Conservation (phyloP, 92 coral and sea anemone species). For the Porites divaricata region DNA sequence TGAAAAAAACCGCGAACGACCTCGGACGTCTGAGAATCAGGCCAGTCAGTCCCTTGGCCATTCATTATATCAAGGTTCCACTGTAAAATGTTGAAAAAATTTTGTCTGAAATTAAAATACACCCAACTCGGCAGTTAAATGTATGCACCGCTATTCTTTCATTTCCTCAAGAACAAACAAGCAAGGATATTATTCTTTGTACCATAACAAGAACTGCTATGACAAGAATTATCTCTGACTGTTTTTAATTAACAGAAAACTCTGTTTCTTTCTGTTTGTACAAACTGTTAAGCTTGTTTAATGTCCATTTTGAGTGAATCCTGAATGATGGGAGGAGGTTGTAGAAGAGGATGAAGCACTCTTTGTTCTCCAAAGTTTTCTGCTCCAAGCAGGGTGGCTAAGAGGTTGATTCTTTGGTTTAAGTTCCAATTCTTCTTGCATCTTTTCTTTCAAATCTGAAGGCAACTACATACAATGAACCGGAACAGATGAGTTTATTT, state of each 20-base stretch:
- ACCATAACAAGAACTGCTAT: not conserved
- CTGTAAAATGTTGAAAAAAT: too few species aligned
- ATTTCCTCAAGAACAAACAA: not conserved
- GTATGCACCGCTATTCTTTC: not conserved
- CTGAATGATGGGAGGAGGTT: conserved; percentile 4
- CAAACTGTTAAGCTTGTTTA: not conserved
- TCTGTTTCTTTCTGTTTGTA: not conserved
- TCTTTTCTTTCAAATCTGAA: conserved; percentile 63
- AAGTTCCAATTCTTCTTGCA: conserved; percentile 55
- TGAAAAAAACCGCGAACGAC: too few species aligned
- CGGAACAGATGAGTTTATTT: too few species aligned
- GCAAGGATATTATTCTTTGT: not conserved
- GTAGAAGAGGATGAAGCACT: conserved; percentile 35
- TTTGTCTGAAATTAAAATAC: too few species aligned
- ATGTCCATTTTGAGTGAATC: not conserved
- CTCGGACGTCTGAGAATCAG: too few species aligned
- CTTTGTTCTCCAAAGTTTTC: conserved; percentile 47
- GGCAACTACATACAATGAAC: conserved; percentile 43
- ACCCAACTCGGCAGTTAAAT: too few species aligned
- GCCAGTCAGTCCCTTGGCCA: too few species aligned
- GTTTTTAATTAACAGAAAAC: too few species aligned
- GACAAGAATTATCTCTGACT: not conserved
- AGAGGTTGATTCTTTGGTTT: conserved; percentile 29
- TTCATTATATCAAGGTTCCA: too few species aligned
- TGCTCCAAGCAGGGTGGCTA: conserved; percentile 52